Base-by-base conservation (phyloP, 2,113 vertebrate genomes). In the Paedocypris sp. region DNA sequence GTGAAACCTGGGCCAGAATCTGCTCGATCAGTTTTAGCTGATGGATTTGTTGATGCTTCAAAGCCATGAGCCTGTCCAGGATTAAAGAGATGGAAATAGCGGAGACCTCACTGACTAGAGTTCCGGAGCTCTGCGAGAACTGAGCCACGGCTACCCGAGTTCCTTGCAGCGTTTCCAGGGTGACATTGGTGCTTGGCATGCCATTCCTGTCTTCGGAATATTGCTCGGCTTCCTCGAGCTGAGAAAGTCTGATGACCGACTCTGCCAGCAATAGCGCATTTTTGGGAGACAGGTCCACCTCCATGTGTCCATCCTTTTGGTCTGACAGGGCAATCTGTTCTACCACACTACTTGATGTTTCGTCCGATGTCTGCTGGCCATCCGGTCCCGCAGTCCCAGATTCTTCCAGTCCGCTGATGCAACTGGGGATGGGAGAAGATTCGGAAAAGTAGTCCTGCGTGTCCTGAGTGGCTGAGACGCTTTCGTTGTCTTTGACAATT, bases 21-120 rank as follows among this genome's bases (percentile, higher is more conserved):
- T 98, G 94, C 79, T 99, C 95, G 0, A 99, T 99, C 28, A 99
- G 84, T 85, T 98, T 93, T 60, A 99, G 88, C 83, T 99, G 95
- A 73, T 94, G 93, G 20, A 98, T 90, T 78, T 98, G 95, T 73
- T 99, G 95, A 76, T 98, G 95, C 75, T 98, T 94, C 39, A 99
- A 77, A 5, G 95, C 93, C 90, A 97, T 86, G 48, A 99, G 84
- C 80, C 97, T 94, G 75, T 99, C 95, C 67, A 99, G 82, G 68
- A 99, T 99, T 89, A 94, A 86, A 36, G 94, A 94, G 53, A 99
- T 89, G 53, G 94, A 93, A 83, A 91, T 86, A 0, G 91, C 88
- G 1, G 83, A 84, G 59, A 89, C 88, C 13, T 88, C 87, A 0
- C 77, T 38, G 0, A 79, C 76, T 7, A 87, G 80, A 0, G 87